Conservation (phyloP, 2,797 vertebrate genomes). For the Chelon labrosus region DNA sequence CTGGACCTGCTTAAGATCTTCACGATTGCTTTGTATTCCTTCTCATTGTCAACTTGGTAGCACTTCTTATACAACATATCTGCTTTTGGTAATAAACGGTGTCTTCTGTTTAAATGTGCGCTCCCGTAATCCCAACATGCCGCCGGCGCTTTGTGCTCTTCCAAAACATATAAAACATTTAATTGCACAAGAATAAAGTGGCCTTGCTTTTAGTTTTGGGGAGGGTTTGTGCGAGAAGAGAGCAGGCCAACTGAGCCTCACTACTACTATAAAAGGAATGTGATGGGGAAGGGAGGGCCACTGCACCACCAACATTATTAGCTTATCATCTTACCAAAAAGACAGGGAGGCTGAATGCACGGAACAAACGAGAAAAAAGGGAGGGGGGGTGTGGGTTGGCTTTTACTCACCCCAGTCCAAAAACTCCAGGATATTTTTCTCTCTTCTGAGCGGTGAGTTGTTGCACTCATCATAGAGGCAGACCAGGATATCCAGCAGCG, state of each 20-base stretch:
- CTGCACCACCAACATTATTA: conserved; percentile 72
- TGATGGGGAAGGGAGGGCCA: conserved; percentile 79
- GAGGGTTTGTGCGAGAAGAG: conserved; percentile 51
- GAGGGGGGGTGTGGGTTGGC: too few relatives aligned
- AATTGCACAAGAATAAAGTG: conserved; percentile 34
- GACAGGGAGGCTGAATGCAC: conserved; percentile 49
- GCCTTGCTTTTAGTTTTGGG: conserved; percentile 42
- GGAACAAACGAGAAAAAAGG: conserved; percentile 10
- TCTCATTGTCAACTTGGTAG: conserved; percentile 7
- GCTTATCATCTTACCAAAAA: conserved; percentile 69
- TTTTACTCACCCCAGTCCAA: conserved; percentile 95
- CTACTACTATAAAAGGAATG: conserved; percentile 84
- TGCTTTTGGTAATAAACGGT: conserved; percentile 7
- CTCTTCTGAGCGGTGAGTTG: conserved; percentile 94
- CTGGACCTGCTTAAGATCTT: conserved; percentile 31
- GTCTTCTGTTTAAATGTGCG: conserved; percentile 18
- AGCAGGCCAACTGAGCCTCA: conserved; percentile 69
- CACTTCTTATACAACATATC: background rate
- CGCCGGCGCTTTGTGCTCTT: background rate
- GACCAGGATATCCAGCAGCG: conserved; percentile 96
- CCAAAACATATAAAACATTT: conserved; percentile 38
- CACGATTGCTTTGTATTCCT: background rate
- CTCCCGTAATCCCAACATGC: background rate
- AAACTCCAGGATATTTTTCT: conserved; percentile 97
- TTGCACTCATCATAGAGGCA: conserved; percentile 99